These are phyloP conservation scores for Aphidius ervi DNA, from an alignment of 1,140 invertebrate species.

Conservation along the genomic window DNA sequence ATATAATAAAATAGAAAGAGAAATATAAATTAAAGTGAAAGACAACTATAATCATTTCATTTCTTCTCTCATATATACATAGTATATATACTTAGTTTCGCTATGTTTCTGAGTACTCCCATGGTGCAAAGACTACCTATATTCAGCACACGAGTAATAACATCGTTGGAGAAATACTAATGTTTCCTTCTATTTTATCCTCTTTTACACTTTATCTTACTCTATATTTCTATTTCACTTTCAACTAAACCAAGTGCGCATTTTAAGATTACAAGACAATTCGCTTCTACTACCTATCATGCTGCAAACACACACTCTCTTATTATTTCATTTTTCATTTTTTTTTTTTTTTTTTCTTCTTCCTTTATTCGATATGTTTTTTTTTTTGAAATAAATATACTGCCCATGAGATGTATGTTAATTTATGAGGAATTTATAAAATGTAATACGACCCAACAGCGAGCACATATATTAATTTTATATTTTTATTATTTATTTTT, in stretches of 20 bases:
- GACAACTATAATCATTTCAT: no score
- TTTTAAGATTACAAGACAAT: slow-evolving; percentile 23
- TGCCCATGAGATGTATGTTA: neutral
- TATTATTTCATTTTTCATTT: neutral
- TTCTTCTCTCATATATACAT: slow-evolving; percentile 15
- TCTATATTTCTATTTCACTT: neutral
- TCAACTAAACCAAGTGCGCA: neutral
- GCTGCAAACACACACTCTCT: slow-evolving; percentile 1
- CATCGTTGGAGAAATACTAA: slow-evolving; percentile 20
- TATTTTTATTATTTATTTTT: no score
- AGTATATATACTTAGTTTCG: slow-evolving; percentile 2
- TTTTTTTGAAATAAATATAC: slow-evolving; percentile 1
- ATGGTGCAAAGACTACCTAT: neutral
- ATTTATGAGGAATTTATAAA: no score
- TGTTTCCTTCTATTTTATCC: neutral
- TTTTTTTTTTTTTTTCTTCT: neutral
- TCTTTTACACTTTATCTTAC: neutral
- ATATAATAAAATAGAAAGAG: neutral
- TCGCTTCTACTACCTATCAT: slow-evolving; percentile 9
- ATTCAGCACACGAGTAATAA: slow-evolving; percentile 19
- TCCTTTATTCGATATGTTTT: neutral
- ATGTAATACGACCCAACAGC: no score
- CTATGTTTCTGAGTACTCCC: slow-evolving; percentile 1
- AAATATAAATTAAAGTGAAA: no score
- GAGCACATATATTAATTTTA: no score